Conservation (phyloP, 2,113 vertebrate species). For the Camelus dromedarius region DNA sequence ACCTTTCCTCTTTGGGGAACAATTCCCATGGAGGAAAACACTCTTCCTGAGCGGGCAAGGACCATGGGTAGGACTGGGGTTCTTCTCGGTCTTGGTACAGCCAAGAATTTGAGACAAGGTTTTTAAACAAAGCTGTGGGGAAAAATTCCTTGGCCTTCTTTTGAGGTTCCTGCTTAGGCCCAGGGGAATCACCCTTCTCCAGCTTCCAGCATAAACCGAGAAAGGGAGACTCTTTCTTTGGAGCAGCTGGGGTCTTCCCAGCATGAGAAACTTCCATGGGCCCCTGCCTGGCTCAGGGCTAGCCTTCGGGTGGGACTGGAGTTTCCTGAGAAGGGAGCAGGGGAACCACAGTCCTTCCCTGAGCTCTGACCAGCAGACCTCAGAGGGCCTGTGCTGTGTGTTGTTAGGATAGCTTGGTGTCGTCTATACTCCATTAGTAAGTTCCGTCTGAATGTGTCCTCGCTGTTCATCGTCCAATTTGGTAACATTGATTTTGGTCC, state of each 20-base stretch:
- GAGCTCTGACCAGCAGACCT: constrained; percentile 45
- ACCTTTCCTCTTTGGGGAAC: not conserved
- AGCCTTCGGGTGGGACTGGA: constrained; percentile 32
- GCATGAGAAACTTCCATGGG: not conserved
- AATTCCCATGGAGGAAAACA: not conserved
- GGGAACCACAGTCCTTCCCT: not conserved
- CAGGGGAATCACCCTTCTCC: not conserved
- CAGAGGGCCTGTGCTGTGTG: constrained; percentile 47
- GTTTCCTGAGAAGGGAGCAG: not conserved
- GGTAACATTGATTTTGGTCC: constrained; percentile 70
- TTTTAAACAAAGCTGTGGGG: not conserved
- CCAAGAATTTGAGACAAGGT: not conserved
- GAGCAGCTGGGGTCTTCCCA: constrained; percentile 35
- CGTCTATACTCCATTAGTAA: constrained; percentile 68
- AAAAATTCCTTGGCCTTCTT: not conserved
- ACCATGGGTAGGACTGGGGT: not conserved
- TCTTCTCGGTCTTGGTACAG: not conserved
- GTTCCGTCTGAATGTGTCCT: constrained; percentile 73
- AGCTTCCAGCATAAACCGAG: not conserved
- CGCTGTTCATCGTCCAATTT: constrained; percentile 51
- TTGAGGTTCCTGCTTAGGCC: not conserved
- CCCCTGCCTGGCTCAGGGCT: constrained; percentile 43
- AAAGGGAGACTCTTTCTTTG: constrained; percentile 4
- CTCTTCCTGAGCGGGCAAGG: not conserved
- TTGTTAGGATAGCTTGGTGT: constrained; percentile 67